Evolutionary conservation across 2,113 vertebrate species (phyloP), one percentile per base, ranked within the genome.

Genomic region (Ifrita kowaldi): DNA sequence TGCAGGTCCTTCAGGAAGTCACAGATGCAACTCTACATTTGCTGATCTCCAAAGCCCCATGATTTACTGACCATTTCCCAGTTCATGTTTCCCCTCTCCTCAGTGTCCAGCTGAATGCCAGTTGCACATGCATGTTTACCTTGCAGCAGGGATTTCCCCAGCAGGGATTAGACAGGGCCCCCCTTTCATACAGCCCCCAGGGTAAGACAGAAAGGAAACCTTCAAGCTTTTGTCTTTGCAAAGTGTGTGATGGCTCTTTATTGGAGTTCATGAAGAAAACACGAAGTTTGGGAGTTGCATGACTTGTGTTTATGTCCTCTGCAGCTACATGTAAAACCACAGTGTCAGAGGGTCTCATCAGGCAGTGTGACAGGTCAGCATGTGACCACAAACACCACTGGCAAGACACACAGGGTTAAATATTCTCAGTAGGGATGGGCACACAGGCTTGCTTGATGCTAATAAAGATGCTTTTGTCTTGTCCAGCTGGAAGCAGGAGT

Each of bases 391-490:
- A 59, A 44, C 83, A 86, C 90, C 90, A 21, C 39, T 78, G 86
- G 47, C 22, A 67, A 71, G 55, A 42, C 67, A 37, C 57, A 55
- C 1, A 10, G 71, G 11, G 16, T n/a, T 86, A 11, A 39, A 89
- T 75, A 32, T 88, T 74, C 73, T 68, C 86, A 7, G 60, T 7
- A 78, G 68, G 80, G 56, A 71, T 24, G 52, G 76, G 49, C 77
- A 90, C 73, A 64, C 56, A 52, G 42, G 33, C 77, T 81, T 87
- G 56, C 73, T 84, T 35, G 24, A 24, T 17, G 19, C n/a, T 84
- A 74, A 96, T 86, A 92, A 93, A 87, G 89, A 84, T 84, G 52
- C 35, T 95, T 93, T 94, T 95, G 86, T 95, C 60, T 84, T 81
- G 69, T 89, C 86, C 94, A 84, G 56, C 80, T 92, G 88, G 78